Percentiles rank a stretch among this genome's conserved stretches.
Conservation (phyloP, 1,140 invertebrate species). For the Hesperophylax magnus region DNA sequence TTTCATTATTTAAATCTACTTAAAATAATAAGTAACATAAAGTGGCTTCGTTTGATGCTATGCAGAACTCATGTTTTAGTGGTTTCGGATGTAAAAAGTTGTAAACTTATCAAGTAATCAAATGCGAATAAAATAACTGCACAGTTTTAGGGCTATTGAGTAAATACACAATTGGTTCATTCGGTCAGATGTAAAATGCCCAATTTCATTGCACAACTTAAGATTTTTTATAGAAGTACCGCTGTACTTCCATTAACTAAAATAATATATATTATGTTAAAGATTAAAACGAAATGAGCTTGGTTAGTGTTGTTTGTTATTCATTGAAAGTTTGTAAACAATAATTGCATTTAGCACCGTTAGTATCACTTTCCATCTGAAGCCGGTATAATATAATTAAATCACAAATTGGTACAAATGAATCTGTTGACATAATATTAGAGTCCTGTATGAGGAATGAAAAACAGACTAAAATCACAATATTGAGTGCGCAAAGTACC, state of each 20-base stretch:
- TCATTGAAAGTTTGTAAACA: background rate
- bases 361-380: constrained; percentile 34
- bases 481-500: constrained; percentile 9
- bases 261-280: background rate
- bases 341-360: constrained; percentile 36
- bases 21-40: constrained; percentile 47
- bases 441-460: background rate
- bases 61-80: constrained; percentile 6
- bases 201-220: no score
- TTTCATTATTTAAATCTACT: constrained; percentile 40
- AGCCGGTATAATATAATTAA: constrained; percentile 19
- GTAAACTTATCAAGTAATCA: constrained; percentile 1
- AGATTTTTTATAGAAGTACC: no score
- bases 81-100: background rate
- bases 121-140: constrained; percentile 32
- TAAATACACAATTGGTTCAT: constrained; percentile 6
- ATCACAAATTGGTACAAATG: constrained; percentile 26
- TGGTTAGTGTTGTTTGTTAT: background rate
- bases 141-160: background rate
- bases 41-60: constrained; percentile 20
- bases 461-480: constrained; percentile 9
- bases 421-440: constrained; percentile 13
- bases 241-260: no score
- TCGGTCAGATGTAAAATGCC: no score
- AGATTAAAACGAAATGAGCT: constrained; percentile 2